Conservation (phyloP, 1,140 invertebrate genomes). For the Tribolium madens region DNA sequence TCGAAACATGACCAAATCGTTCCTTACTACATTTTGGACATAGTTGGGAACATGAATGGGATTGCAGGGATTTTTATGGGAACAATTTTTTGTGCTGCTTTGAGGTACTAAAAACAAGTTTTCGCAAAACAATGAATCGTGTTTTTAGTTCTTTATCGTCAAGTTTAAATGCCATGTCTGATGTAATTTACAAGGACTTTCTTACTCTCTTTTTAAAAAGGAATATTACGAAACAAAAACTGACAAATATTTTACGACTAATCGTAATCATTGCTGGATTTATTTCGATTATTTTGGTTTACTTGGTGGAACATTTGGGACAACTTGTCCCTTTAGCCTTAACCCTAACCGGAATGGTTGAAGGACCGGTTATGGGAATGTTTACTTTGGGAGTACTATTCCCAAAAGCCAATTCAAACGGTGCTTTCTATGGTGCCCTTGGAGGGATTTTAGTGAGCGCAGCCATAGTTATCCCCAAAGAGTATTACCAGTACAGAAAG, state of each 20-base stretch:
- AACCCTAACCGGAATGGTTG: slow-evolving; percentile 73
- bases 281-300: slow-evolving; percentile 71
- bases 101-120: slow-evolving; percentile 67
- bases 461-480: slow-evolving; percentile 31
- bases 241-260: slow-evolving; percentile 69
- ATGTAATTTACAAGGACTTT: slow-evolving; percentile 76
- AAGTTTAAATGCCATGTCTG: slow-evolving; percentile 74
- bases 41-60: slow-evolving; percentile 66
- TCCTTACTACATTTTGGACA: slow-evolving; percentile 71
- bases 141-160: slow-evolving; percentile 74
- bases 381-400: slow-evolving; percentile 79
- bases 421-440: slow-evolving; percentile 55
- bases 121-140: slow-evolving; percentile 71
- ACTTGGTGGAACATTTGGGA: slow-evolving; percentile 73
- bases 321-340: slow-evolving; percentile 72
- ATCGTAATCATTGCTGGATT: slow-evolving; percentile 72
- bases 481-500: slow-evolving; percentile 49
- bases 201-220: slow-evolving; percentile 65
- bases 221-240: slow-evolving; percentile 65
- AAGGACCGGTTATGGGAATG: slow-evolving; percentile 74
- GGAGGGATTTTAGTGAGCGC: slow-evolving; percentile 45
- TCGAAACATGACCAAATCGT: slow-evolving; percentile 67
- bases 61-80: slow-evolving; percentile 75
- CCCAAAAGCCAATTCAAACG: slow-evolving; percentile 72
- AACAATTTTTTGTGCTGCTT: slow-evolving; percentile 75